phyloP scores from a whole-genome alignment of 1,140 invertebrate genomes.

The Elymnias hypermnestra region DNA sequence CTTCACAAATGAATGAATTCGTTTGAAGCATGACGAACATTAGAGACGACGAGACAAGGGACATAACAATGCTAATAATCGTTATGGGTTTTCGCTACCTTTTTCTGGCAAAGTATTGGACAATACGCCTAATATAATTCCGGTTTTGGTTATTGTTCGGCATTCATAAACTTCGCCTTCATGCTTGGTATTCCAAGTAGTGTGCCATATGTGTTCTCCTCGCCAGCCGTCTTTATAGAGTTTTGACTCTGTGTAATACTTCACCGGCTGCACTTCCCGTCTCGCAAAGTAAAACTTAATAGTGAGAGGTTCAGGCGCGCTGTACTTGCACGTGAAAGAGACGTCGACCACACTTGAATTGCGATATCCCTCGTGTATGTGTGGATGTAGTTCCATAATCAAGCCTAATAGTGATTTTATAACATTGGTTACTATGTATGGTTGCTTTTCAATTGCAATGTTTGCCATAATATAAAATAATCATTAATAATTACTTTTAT shows the following conservation, averaged over 20 bases:
- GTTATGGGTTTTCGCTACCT: constrained; percentile 36
- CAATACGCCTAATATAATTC: constrained; percentile 51
- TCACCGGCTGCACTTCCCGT: constrained; percentile 31
- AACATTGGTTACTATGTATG: constrained; percentile 8
- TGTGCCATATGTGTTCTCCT: constrained; percentile 43
- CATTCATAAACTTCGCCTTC: constrained; percentile 49
- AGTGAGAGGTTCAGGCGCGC: constrained; percentile 50
- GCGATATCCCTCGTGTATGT: constrained; percentile 31
- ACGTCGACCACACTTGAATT: constrained; percentile 32
- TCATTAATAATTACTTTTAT: too few species aligned
- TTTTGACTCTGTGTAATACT: constrained; percentile 41
- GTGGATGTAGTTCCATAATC: constrained; percentile 61
- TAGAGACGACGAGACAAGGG: constrained; percentile 18
- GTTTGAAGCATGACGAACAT: constrained; percentile 14
- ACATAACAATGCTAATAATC: constrained; percentile 10
- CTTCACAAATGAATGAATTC: constrained; percentile 14
- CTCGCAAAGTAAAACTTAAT: constrained; percentile 53
- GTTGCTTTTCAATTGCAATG: neutral
- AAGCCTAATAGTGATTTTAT: constrained; percentile 37
- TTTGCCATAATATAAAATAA: too few species aligned
- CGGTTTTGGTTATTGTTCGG: constrained; percentile 45
- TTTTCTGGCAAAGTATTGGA: constrained; percentile 52
- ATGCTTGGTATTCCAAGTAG: constrained; percentile 41
- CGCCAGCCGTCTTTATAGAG: constrained; percentile 46
- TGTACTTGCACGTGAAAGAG: constrained; percentile 57